Base-by-base conservation (phyloP, 92 coral and sea anemone species). In the Palythoa heliodiscus region DNA sequence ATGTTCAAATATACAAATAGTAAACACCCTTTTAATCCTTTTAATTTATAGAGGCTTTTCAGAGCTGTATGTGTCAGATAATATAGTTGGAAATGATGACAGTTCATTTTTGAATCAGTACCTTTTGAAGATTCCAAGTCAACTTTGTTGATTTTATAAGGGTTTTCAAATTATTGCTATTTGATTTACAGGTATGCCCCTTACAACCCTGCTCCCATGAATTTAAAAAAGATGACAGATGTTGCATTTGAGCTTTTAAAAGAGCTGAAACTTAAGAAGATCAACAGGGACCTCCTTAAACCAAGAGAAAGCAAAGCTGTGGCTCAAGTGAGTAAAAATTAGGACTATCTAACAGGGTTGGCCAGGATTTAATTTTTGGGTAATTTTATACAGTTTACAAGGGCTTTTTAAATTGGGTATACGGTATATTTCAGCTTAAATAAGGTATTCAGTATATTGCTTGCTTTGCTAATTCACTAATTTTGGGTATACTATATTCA, bases 251-350 rank as follows among this genome's bases (percentile, higher is more conserved):
- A 73, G 11, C 82, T 95, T 54, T 92, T 91, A 38, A 43, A 86
- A 15, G 95, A 95, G 83, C 69, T 95, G 60, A 91, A 89, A 25
- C 75, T 83, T 58, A 37, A 76, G 78, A 57, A 90, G 16, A 38
- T 94, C 37, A 91, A 95, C 83, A 89, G 91, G 52, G 91, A 93
- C 68, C 63, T 83, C 83, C 82, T 95, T 87, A 93, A 89, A 64
- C 98, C 98, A 5, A 87, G 98, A 52, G 98, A 95, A 83, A 84
- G 89, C 66, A 95, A 95, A 77, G 95, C 94, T 15, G 71, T 95
- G 13, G 93, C 91, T 43, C 98, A 95, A 91, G 98, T 93, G 39
- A 78, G 77, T 25, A 7, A 5, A 19, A 20, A 0, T 8, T 3
- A 8, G 9, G 50, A 43, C 50, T 43, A 43, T 43, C 35, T 29